A percentile compares a stretch with the other conserved stretches of the same genome.
Conservation (phyloP, 1,140 invertebrate genomes). For the Penaeus indicus region DNA sequence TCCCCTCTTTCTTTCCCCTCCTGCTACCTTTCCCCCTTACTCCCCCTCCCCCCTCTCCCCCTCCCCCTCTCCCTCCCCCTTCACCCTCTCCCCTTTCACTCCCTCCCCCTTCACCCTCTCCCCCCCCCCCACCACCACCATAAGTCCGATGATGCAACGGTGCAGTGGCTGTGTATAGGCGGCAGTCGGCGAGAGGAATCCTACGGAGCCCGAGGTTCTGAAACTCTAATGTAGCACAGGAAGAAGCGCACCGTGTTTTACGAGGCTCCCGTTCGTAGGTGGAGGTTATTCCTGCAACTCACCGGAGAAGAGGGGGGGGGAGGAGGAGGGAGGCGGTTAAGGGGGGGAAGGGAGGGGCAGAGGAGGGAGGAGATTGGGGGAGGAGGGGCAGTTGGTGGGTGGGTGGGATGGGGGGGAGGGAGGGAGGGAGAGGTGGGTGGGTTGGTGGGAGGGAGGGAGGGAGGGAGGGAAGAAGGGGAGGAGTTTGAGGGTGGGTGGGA, state of each 20-base stretch:
- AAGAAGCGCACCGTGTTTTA: no score
- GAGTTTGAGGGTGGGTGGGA: background rate
- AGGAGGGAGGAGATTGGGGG: background rate
- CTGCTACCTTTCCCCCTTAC: background rate
- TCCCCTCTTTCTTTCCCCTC: conserved; percentile 6
- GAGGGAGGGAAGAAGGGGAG: background rate
- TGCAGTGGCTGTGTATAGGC: no score
- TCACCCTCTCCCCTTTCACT: background rate
- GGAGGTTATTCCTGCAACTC: no score
- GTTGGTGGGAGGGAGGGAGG: background rate
- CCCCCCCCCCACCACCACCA: no score
- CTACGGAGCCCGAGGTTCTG: no score
- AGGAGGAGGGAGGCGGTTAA: no score
- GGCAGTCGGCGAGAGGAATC: no score
- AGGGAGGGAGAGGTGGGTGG: background rate
- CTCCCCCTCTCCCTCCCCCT: conserved; percentile 18
- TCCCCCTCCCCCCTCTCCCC: background rate
- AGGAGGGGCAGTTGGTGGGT: background rate
- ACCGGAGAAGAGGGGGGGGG: no score
- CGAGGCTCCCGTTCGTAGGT: no score
- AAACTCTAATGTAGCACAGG: no score
- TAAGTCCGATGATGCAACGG: no score
- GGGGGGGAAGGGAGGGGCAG: background rate
- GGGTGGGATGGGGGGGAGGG: background rate
- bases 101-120: background rate